These are phyloP conservation scores for Neoaliturus tenellus DNA, from an alignment of 2,888 invertebrate species.

Conservation along the genomic window DNA sequence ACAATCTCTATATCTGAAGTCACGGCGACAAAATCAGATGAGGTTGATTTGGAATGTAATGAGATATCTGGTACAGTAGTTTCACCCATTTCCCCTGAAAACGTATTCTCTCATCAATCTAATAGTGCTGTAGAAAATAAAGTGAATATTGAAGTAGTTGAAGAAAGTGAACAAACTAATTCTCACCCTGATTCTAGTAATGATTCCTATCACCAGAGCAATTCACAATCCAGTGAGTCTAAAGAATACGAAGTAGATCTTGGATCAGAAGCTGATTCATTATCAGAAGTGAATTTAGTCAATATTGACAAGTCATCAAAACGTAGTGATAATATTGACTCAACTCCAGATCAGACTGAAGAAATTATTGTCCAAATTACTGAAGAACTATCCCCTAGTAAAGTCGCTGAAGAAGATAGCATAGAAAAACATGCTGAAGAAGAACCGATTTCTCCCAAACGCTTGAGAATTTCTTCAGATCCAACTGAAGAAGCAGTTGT, in stretches of 20 bases:
- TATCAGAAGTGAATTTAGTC: neutral
- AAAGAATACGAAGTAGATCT: slow-evolving; percentile 18
- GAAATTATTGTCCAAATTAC: slow-evolving; percentile 4
- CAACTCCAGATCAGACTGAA: neutral
- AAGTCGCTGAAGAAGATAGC: neutral
- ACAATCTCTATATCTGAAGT: slow-evolving; percentile 16
- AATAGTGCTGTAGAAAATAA: neutral
- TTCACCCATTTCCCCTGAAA: slow-evolving; percentile 15
- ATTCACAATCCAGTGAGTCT: slow-evolving; percentile 9
- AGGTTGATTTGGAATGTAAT: slow-evolving; percentile 30
- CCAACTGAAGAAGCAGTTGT: slow-evolving; percentile 3
- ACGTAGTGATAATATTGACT: neutral
- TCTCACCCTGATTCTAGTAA: slow-evolving; percentile 54
- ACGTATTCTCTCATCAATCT: neutral
- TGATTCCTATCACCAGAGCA: slow-evolving; percentile 60
- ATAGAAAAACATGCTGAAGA: neutral
- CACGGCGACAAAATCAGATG: slow-evolving; percentile 22
- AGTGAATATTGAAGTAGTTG: neutral
- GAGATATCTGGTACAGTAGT: slow-evolving; percentile 36
- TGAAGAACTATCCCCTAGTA: neutral
- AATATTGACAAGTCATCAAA: neutral
- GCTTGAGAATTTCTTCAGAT: too few relatives aligned
- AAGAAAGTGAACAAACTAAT: slow-evolving; percentile 19
- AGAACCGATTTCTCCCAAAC: neutral
- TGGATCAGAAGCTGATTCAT: slow-evolving; percentile 39